phyloP scores from a whole-genome alignment of 2,797 vertebrate species.

The Scolopax bukidnonensis region DNA sequence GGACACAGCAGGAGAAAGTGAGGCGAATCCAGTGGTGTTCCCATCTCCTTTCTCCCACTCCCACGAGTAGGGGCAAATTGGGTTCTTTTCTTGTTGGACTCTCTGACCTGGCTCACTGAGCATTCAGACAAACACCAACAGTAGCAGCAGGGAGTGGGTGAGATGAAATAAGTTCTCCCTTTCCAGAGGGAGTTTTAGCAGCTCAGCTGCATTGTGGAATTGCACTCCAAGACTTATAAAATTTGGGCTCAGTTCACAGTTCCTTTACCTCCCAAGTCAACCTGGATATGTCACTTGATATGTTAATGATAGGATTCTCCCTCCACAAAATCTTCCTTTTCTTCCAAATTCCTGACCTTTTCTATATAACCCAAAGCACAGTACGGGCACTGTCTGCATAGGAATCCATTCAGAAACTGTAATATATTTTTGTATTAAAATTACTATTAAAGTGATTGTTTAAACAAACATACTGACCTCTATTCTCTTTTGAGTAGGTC shows the following conservation, averaged over 20 bases:
- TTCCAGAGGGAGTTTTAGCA: neutral
- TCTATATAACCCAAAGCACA: neutral
- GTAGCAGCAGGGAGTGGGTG: neutral
- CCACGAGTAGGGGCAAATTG: neutral
- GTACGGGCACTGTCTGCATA: neutral
- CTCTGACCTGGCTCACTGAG: neutral
- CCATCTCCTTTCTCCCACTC: neutral
- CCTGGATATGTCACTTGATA: neutral
- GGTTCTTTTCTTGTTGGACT: neutral
- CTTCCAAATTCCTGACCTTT: neutral
- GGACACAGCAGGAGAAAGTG: neutral
- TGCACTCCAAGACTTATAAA: neutral
- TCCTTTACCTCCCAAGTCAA: neutral
- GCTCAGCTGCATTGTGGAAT: neutral
- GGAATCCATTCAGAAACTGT: neutral
- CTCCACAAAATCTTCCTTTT: neutral
- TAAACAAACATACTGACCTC: neutral
- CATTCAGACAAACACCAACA: neutral
- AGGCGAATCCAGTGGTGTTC: neutral
- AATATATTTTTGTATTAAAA: neutral
- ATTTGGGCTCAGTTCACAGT: neutral
- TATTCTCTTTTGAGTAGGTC: neutral
- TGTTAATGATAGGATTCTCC: neutral
- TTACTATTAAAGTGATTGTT: neutral
- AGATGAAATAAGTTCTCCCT: neutral